Conservation (phyloP, 37 sponge, comb jelly and placozoan species). For the Diacarnus erythraeanus region DNA sequence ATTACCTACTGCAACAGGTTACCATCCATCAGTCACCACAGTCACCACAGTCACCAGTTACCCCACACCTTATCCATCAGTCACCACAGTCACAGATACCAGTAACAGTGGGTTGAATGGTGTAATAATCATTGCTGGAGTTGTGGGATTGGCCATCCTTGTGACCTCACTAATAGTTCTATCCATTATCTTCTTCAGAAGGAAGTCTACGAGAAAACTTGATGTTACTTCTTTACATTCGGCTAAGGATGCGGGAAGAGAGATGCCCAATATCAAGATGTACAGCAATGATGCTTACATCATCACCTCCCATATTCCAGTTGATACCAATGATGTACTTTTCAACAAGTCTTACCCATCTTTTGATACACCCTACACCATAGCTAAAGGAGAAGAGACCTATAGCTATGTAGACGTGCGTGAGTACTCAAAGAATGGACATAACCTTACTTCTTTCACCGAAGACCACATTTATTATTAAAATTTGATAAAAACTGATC, state of each 20-base stretch:
- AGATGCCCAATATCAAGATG: background rate
- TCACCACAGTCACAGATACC: background rate
- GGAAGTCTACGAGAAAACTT: background rate
- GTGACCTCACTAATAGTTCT: background rate
- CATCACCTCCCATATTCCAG: background rate
- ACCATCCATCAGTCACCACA: background rate
- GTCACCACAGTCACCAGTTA: background rate
- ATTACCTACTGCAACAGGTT: background rate
- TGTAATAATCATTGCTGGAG: background rate
- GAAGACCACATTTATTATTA: too few relatives aligned
- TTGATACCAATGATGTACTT: background rate
- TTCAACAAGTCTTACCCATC: too few relatives aligned
- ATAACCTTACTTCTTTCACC: too few relatives aligned
- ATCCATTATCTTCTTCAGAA: background rate
- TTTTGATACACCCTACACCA: too few relatives aligned
- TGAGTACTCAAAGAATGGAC: too few relatives aligned
- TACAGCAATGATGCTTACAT: background rate
- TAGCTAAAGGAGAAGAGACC: too few relatives aligned
- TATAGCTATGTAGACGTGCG: too few relatives aligned
- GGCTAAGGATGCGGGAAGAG: background rate
- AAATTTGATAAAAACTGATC: too few relatives aligned
- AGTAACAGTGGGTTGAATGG: background rate
- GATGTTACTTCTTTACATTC: background rate
- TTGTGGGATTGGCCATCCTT: background rate
- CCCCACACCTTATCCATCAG: background rate